Conservation (phyloP, 2,888 invertebrate genomes). For the Heliconius erato region DNA sequence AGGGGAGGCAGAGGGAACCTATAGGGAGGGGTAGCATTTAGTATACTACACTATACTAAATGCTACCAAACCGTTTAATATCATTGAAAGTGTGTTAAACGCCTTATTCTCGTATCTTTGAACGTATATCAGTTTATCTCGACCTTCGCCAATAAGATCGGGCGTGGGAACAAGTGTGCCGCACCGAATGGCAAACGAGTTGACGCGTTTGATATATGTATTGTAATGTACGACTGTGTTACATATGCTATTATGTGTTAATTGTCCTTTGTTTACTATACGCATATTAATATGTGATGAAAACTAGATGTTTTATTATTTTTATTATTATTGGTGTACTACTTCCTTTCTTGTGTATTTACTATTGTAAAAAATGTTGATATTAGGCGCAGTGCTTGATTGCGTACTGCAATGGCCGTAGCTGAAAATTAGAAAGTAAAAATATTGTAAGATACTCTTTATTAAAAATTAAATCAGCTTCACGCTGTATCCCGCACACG, state of each 20-base stretch:
- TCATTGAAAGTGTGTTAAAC: background rate
- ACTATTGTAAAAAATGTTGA: too few species aligned
- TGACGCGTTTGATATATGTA: conserved; percentile 29
- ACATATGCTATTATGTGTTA: conserved; percentile 28
- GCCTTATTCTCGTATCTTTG: conserved; percentile 22
- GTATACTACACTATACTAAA: background rate
- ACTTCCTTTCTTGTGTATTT: background rate
- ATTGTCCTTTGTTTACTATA: conserved; percentile 6
- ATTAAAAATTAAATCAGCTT: too few species aligned
- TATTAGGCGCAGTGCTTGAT: background rate
- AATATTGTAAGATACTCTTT: too few species aligned
- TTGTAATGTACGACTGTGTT: conserved; percentile 12
- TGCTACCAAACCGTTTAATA: background rate
- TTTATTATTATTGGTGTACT: background rate
- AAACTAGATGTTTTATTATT: background rate
- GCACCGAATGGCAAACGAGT: conserved; percentile 51
- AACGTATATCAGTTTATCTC: conserved; percentile 49
- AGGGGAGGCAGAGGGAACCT: too few species aligned
- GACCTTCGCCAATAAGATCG: conserved; percentile 58
- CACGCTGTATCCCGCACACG: too few species aligned
- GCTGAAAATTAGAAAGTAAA: background rate
- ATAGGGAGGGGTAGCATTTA: too few species aligned
- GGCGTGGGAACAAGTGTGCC: conserved; percentile 55
- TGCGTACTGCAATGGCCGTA: background rate
- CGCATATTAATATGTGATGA: background rate